Percentiles rank a stretch among this genome's conserved stretches.
phyloP scores from a whole-genome alignment of 1,140 invertebrate genomes.

The Penaeus japonicus region DNA sequence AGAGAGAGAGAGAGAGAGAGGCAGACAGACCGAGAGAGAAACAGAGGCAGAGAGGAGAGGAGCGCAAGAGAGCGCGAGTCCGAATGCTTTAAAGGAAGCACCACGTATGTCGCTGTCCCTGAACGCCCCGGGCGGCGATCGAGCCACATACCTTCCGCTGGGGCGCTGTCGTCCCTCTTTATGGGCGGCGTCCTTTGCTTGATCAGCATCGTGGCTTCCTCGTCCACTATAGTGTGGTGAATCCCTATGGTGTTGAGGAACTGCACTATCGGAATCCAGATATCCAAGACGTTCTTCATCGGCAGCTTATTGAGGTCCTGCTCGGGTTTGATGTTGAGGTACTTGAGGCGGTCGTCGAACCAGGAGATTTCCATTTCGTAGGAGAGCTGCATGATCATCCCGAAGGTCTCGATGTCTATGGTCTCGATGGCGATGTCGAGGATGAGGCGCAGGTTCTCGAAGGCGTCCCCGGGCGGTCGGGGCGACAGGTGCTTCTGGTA shows the following conservation, averaged over 20 bases:
- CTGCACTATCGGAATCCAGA: slow-evolving; percentile 39
- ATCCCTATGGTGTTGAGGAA: slow-evolving; percentile 18
- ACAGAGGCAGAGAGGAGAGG: too few relatives aligned
- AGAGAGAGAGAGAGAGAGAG: too few relatives aligned
- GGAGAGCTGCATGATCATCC: slow-evolving; percentile 40
- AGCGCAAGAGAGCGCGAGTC: too few relatives aligned
- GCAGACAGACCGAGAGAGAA: too few relatives aligned
- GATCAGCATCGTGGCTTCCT: slow-evolving; percentile 2
- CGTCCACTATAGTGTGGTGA: background rate
- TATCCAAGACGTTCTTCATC: background rate
- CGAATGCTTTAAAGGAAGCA: too few relatives aligned
- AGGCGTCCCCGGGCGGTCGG: background rate
- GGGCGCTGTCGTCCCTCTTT: background rate
- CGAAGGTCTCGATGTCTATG: slow-evolving; percentile 30
- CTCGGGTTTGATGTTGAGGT: slow-evolving; percentile 43
- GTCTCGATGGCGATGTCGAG: slow-evolving; percentile 25
- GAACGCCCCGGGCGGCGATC: too few relatives aligned
- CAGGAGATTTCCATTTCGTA: slow-evolving; percentile 44
- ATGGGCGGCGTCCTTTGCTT: background rate
- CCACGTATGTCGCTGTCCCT: too few relatives aligned
- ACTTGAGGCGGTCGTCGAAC: slow-evolving; percentile 47
- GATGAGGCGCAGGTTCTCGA: background rate
- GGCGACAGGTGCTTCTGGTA: slow-evolving; percentile 25
- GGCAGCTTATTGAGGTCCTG: slow-evolving; percentile 34
- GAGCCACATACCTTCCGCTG: slow-evolving; percentile 1